phyloP scores from a whole-genome alignment of 2,888 invertebrate genomes.

The Xestia xanthographa region DNA sequence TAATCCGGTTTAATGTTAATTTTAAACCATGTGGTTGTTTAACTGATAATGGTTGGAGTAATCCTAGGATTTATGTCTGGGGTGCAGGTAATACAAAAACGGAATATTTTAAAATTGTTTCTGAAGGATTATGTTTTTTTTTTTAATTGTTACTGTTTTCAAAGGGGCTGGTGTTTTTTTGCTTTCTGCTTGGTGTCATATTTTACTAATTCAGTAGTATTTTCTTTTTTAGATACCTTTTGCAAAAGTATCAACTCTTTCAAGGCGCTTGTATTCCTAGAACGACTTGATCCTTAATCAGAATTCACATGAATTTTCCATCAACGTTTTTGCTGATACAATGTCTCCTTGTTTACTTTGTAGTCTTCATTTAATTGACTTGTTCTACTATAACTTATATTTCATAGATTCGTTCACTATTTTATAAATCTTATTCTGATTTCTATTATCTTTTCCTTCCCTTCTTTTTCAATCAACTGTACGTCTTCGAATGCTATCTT shows the following conservation, averaged over 20 bases:
- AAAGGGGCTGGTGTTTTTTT: background rate
- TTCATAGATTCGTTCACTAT: background rate
- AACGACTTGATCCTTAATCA: background rate
- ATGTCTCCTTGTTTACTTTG: background rate
- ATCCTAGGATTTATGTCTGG: conserved; percentile 25
- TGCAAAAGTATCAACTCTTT: background rate
- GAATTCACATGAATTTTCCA: background rate
- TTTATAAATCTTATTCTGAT: background rate
- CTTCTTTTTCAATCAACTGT: background rate
- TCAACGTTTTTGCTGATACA: background rate
- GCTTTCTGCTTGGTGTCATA: background rate
- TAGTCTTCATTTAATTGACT: background rate
- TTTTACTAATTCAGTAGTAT: no score
- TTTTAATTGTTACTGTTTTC: background rate
- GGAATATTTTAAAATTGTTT: background rate
- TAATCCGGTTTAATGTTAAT: conserved; percentile 41
- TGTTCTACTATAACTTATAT: no score
- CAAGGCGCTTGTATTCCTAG: background rate
- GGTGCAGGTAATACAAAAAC: background rate
- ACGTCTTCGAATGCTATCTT: background rate
- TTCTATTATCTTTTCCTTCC: background rate
- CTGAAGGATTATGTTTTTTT: background rate
- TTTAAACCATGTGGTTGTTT: conserved; percentile 36
- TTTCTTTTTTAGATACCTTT: background rate
- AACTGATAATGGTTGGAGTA: conserved; percentile 33